A percentile compares a stretch with the other conserved stretches of the same genome.
phyloP scores from a whole-genome alignment of 1,140 invertebrate genomes.

The Zophobas morio region DNA sequence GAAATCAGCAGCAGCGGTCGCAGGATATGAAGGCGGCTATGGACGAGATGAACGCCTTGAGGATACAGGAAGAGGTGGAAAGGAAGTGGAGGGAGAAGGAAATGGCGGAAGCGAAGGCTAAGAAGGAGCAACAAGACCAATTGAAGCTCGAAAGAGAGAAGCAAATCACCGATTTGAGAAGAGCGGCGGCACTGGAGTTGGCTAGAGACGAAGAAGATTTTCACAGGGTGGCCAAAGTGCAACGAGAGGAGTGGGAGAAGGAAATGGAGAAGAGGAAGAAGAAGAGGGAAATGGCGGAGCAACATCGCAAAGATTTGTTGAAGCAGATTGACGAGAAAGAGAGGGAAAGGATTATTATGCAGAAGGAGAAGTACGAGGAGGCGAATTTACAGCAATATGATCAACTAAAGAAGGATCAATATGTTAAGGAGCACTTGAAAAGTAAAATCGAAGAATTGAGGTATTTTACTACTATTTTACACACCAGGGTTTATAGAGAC shows the following conservation, averaged over 20 bases:
- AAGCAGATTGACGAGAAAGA: constrained; percentile 81
- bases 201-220: constrained; percentile 75
- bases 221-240: constrained; percentile 64
- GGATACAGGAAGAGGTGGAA: constrained; percentile 68
- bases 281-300: constrained; percentile 67
- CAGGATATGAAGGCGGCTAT: constrained; percentile 64
- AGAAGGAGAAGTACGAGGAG: constrained; percentile 76
- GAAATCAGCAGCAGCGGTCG: constrained; percentile 68
- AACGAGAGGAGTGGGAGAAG: constrained; percentile 64
- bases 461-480: constrained; percentile 37
- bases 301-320: constrained; percentile 70
- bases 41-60: constrained; percentile 67
- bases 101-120: constrained; percentile 61
- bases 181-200: constrained; percentile 73
- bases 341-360: constrained; percentile 72
- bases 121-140: constrained; percentile 57
- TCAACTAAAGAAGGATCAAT: constrained; percentile 71
- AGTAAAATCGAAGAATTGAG: constrained; percentile 74
- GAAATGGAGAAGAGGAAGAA: constrained; percentile 70
- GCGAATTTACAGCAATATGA: constrained; percentile 74
- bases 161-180: constrained; percentile 70
- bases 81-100: constrained; percentile 68
- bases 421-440: constrained; percentile 72
- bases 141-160: constrained; percentile 67
- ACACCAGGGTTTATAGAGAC: neutral